Conservation (phyloP, 2,888 invertebrate species). For the Calliphora vomitoria region DNA sequence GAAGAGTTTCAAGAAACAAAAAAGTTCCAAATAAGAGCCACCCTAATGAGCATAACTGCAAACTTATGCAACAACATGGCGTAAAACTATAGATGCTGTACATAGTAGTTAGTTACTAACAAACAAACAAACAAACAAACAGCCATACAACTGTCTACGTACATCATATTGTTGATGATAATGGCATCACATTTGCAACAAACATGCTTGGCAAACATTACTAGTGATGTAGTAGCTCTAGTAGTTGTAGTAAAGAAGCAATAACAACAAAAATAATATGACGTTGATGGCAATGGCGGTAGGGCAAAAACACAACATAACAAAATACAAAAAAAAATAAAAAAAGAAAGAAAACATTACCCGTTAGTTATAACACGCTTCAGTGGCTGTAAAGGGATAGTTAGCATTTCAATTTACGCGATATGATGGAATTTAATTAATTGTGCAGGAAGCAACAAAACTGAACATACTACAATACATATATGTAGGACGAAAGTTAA, state of each 20-base stretch:
- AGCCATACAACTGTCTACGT: background rate
- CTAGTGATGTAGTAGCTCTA: background rate
- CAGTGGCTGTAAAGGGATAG: conserved; percentile 63
- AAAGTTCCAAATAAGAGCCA: background rate
- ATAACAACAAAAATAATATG: conserved; percentile 18
- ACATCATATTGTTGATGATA: conserved; percentile 62
- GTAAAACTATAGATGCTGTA: conserved; percentile 41
- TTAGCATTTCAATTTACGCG: conserved; percentile 72
- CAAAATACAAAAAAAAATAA: background rate
- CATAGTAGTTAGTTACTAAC: background rate
- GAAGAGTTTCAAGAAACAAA: no score
- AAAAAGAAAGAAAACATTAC: conserved; percentile 34
- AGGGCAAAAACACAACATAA: conserved; percentile 5
- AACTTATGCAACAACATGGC: conserved; percentile 63
- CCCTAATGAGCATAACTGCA: background rate
- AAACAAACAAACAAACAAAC: background rate
- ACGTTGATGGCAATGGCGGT: conserved; percentile 16
- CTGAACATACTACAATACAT: background rate
- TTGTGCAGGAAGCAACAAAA: conserved; percentile 50
- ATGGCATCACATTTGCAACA: conserved; percentile 67
- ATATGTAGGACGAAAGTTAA: conserved; percentile 38
- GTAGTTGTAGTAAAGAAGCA: conserved; percentile 14
- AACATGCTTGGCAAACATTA: conserved; percentile 55
- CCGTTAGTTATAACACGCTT: conserved; percentile 64
- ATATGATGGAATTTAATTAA: conserved; percentile 72